Evolutionary conservation across 2,797 vertebrate species (phyloP), one percentile per base, ranked within the genome.

Genomic region (Loris lydekkerianus): DNA sequence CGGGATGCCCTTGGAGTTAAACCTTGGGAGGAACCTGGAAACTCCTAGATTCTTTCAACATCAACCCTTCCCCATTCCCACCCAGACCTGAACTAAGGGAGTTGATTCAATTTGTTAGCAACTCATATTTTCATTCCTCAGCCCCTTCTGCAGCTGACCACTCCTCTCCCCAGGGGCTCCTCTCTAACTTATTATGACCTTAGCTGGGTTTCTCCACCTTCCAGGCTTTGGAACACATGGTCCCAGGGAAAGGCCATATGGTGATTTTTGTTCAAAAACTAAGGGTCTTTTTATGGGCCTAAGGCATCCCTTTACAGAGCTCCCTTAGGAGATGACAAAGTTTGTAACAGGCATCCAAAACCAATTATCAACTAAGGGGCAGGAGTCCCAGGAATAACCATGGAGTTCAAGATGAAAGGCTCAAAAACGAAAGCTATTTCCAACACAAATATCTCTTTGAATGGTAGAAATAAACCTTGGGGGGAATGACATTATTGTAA

Each of bases 381-480:
- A 89, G 92, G 43, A 90, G 97, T 95, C 91, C 87, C 86, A 78
- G 92, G 93, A 95, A 97, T 96, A 97, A 97, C 96, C 95, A 89
- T 73, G 89, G 85, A 95, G 93, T 97, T 98, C 95, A 97, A 97
- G 97, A 97, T 96, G 97, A 97, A 96, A 17, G 97, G 0, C 95
- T 72, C 43, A 90, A 95, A 94, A 93, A 93, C 92, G 97, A 97
- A 97, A 98, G 97, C 70, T 96, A 97, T 80, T 97, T 97, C 95
- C 94, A 95, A 83, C 96, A 97, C 96, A 34, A 98, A 95, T 98
- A 96, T 93, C 97, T 96, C 98, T 98, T 93, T 77, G 81, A 95
- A 98, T 97, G 94, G 98, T 97, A 97, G 97, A 98, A 98, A 97
- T 95, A 97, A 96, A 98, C 97, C 94, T 97, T 23, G 11, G 96